Conservation (phyloP, 2,113 vertebrate species). For the Odontophorus gujanensis region DNA sequence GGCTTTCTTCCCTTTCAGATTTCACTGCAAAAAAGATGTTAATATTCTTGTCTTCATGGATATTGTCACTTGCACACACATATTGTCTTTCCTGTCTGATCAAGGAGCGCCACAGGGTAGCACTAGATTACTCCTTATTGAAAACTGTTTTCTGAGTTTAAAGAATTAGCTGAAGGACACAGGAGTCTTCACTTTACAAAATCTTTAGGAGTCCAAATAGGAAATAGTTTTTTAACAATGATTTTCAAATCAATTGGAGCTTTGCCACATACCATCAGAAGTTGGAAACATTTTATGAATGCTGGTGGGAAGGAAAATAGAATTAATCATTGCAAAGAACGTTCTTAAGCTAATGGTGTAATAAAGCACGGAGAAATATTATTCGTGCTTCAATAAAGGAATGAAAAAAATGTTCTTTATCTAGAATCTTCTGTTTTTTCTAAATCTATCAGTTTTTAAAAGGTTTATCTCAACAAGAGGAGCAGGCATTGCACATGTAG, state of each 20-base stretch:
- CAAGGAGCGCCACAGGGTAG: accelerated
- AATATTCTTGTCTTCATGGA: background rate
- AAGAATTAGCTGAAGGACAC: background rate
- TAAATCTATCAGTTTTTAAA: background rate
- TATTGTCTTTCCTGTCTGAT: background rate
- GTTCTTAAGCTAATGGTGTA: background rate
- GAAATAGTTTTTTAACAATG: background rate
- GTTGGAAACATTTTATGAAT: background rate
- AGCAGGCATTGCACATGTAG: background rate
- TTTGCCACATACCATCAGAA: background rate
- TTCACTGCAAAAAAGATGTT: background rate
- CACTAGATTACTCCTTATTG: background rate
- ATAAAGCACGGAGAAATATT: background rate
- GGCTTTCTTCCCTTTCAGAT: background rate
- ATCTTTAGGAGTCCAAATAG: background rate
- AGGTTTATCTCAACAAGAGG: background rate
- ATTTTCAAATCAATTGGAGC: background rate
- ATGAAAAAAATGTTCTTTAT: background rate
- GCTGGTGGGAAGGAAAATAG: background rate
- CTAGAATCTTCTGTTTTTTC: background rate
- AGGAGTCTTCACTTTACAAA: background rate
- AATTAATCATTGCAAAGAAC: background rate
- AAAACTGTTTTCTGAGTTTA: background rate
- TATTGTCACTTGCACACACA: background rate
- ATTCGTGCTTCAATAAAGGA: background rate